Evolutionary conservation across 2,113 vertebrate genomes (phyloP), one percentile per base, ranked within the genome.

Genomic region (Stegastes partitus): DNA sequence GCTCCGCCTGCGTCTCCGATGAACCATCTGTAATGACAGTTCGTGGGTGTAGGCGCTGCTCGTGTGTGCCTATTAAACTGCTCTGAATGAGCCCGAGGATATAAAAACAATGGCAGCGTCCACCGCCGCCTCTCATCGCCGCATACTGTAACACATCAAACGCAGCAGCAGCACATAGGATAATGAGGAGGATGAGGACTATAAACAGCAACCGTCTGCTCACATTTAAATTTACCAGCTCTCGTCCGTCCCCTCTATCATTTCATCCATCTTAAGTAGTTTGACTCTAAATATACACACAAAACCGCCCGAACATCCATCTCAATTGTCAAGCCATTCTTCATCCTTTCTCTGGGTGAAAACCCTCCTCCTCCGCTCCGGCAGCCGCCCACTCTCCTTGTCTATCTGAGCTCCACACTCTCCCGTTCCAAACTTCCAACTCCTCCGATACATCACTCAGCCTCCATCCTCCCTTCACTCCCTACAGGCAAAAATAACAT

Each of bases 241-340:
- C 75, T 75, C 4, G 2, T 76, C 57, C 68, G 59, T 70, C 63
- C 59, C 39, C 72, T 67, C 82, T 67, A 81, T 90, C 83, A 71
- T 76, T 85, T 79, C 77, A 83, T 84, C 79, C 83, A 89, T 83
- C 85, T 86, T 76, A 64, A 81, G 69, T 75, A 72, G 70, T 79
- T 84, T 84, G 76, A 78, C 79, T 84, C 82, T 91, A 85, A 87
- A 92, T 83, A 88, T 85, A 87, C 69, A 77, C 78, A 69, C 71
- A 59, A 56, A 88, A 76, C 72, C 26, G 74, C 83, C 68, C 55
- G 74, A 77, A 73, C 83, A 89, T 91, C 83, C 81, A 76, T 87
- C 86, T 85, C 68, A 63, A 72, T 86, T 90, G 88, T 90, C 87
- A 83, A 88, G 68, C 74, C 68, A 68, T 83, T 81, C 65, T 57